Base-by-base conservation (phyloP, 2,113 vertebrate species). In the Bubalus kerabau region DNA sequence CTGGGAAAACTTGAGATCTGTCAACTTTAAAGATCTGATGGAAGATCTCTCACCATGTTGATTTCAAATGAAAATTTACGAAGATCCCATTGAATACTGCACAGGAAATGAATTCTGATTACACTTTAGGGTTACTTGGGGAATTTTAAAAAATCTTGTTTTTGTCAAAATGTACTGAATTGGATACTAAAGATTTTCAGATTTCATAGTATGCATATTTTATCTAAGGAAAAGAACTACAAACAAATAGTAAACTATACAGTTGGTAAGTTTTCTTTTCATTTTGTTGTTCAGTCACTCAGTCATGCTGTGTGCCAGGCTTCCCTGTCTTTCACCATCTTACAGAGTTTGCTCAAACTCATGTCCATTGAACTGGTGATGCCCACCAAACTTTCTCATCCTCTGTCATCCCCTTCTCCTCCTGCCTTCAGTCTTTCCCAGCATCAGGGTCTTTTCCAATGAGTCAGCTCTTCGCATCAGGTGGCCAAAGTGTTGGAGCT, bases 261-360 rank as follows among this genome's bases (percentile, higher is more conserved):
- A 62, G 6, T 60, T 52, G 59, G 76, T 46, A 43, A 46, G 12
- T 23, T 78, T 76, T 54, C 64, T 91, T 91, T 81, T 87, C 28
- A 82, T 21, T n/a, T 19, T 67, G 16, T 67, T 36, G 30, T 67
- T 67, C 32, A n/a, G 62, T n/a, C 16, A 19, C 32, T n/a, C 32
- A 67, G 64, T 36, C n/a, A 23, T 36, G n/a, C 19, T 0, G 9
- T n/a, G 10, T 9, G 0, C n/a, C 64, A 23, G 64, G n/a, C 32
- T 21, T 71, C 19, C 64, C n/a, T 71, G 8, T 71, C 19, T 36
- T 23, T 71, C n/a, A 71, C 64, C 64, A 71, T 6, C n/a, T 71
- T 36, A 6, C 9, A 19, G 19, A 71, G 19, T 71, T 71, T 11
- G 5, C 19, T 23, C n/a, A 71, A 36, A 36, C 64, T 36, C 17